Conservation (phyloP, 2,888 invertebrate species). For the Sminthurinus aureus region DNA sequence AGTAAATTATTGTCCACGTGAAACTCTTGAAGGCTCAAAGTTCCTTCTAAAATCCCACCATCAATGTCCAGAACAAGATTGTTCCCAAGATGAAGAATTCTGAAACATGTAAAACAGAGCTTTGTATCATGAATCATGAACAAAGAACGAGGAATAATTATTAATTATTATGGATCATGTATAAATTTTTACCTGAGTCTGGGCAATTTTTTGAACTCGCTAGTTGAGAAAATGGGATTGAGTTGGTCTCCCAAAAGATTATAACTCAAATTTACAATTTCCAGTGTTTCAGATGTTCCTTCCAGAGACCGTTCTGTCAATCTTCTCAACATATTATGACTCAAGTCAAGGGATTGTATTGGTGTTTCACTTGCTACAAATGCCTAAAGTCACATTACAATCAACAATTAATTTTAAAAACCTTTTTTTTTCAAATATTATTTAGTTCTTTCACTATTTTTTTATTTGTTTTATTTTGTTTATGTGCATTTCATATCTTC, state of each 20-base stretch:
- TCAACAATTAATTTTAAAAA: not conserved
- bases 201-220: slow-evolving; percentile 80
- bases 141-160: too few species aligned
- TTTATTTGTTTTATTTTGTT: too few species aligned
- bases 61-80: slow-evolving; percentile 84
- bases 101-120: slow-evolving; percentile 59
- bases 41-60: slow-evolving; percentile 85
- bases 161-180: too few species aligned
- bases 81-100: slow-evolving; percentile 78
- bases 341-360: not conserved
- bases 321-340: slow-evolving; percentile 68
- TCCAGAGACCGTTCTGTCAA: slow-evolving; percentile 70
- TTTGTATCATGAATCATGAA: too few species aligned
- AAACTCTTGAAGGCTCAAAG: slow-evolving; percentile 79
- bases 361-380: not conserved
- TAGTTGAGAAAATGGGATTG: slow-evolving; percentile 88
- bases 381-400: not conserved
- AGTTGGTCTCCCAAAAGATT: slow-evolving; percentile 89
- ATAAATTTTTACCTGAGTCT: slow-evolving; percentile 65
- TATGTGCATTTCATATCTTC: too few species aligned
- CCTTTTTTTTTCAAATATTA: too few species aligned
- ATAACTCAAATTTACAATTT: slow-evolving; percentile 76
- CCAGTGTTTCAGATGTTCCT: slow-evolving; percentile 66
- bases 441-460: too few species aligned
- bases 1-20: slow-evolving; percentile 83